A percentile compares a stretch with the other conserved stretches of the same genome.
These are phyloP conservation scores for Megalopta genalis DNA, from an alignment of 1,140 invertebrate species.

Conservation along the genomic window DNA sequence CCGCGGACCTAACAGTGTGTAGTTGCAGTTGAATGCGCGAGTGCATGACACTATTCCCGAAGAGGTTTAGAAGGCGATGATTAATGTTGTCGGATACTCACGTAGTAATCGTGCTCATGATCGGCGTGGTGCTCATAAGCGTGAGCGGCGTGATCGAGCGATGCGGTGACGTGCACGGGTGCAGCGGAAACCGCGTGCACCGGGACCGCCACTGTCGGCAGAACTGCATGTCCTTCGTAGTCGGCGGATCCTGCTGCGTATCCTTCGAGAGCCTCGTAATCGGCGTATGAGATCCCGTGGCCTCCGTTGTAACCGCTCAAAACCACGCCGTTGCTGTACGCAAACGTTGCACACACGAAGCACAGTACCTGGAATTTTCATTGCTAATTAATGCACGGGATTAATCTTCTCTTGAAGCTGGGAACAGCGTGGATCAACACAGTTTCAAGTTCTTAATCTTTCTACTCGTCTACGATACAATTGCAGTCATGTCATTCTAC, in stretches of 20 bases:
- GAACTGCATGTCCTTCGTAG: conserved; percentile 71
- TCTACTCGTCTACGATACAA: too few species aligned
- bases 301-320: conserved; percentile 75
- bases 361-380: conserved; percentile 67
- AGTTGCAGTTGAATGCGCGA: too few species aligned
- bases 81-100: conserved; percentile 23
- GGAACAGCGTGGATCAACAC: too few species aligned
- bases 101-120: conserved; percentile 75
- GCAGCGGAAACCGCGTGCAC: conserved; percentile 77
- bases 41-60: too few species aligned
- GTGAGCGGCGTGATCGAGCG: conserved; percentile 66
- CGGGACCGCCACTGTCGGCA: conserved; percentile 77
- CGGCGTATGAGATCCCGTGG: conserved; percentile 66
- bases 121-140: conserved; percentile 62
- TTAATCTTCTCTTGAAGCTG: too few species aligned
- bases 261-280: conserved; percentile 66
- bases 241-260: conserved; percentile 64
- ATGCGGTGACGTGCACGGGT: conserved; percentile 65
- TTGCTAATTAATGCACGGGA: not conserved
- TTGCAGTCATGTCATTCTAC: too few species aligned
- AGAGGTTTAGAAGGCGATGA: too few species aligned
- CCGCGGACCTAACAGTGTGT: too few species aligned
- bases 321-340: conserved; percentile 69
- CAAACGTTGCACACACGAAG: conserved; percentile 65
- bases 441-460: too few species aligned